Evolutionary conservation across 2,888 invertebrate genomes (phyloP).

Genomic region (Sthenelais limicola): DNA sequence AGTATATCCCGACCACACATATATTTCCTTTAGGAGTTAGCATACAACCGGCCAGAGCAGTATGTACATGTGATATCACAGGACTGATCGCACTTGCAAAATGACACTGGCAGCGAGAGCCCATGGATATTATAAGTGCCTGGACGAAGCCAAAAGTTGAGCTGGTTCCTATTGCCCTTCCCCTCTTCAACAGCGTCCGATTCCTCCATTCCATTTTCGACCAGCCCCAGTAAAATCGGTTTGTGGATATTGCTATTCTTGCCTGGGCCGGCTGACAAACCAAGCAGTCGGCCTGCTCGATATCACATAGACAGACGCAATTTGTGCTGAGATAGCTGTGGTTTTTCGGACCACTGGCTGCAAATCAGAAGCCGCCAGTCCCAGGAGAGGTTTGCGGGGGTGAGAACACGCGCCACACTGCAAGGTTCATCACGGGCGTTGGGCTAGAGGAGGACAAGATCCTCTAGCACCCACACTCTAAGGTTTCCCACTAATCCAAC

Average conservation of each 20-base stretch:
- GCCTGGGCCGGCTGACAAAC: conserved; percentile 6
- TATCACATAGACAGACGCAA: conserved; percentile 36
- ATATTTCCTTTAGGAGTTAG: too few species aligned
- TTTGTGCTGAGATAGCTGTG: conserved; percentile 30
- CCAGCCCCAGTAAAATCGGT: background rate
- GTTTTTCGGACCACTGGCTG: conserved; percentile 31
- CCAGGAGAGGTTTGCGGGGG: background rate
- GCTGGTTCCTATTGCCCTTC: too few species aligned
- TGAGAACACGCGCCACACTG: conserved; percentile 5
- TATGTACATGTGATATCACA: too few species aligned
- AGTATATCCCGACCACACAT: too few species aligned
- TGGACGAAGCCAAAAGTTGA: too few species aligned
- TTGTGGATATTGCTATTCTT: conserved; percentile 31
- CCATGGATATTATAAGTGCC: too few species aligned
- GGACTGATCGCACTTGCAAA: too few species aligned
- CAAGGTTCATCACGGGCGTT: conserved; percentile 27
- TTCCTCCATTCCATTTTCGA: background rate
- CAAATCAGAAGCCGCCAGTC: conserved; percentile 23
- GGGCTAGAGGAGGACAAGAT: background rate
- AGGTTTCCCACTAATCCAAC: conserved; percentile 31
- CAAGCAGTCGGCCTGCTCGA: conserved; percentile 16
- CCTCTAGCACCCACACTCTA: conserved; percentile 9
- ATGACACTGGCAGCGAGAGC: too few species aligned
- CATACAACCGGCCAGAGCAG: too few species aligned
- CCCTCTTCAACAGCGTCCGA: background rate